phyloP scores from a whole-genome alignment of 2,113 vertebrate species.

The Synodontis membranacea region DNA sequence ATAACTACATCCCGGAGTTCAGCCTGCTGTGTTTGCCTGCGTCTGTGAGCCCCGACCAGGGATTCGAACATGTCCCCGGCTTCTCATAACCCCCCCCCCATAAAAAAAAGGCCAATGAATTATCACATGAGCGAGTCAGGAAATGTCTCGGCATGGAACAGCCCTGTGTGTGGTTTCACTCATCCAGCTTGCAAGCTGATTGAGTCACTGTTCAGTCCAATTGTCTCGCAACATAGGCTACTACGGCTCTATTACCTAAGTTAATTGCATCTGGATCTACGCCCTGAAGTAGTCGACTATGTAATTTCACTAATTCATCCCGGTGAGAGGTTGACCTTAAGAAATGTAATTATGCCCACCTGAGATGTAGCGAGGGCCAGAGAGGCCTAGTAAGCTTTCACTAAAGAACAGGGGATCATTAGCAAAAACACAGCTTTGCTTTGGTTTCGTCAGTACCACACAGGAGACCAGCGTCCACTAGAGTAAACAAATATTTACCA shows the following conservation, averaged over 20 bases:
- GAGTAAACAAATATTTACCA: constrained; percentile 45
- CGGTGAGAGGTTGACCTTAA: constrained; percentile 81
- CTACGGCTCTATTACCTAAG: constrained; percentile 74
- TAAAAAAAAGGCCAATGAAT: constrained; percentile 32
- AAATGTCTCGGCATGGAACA: constrained; percentile 42
- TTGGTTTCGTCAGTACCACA: constrained; percentile 54
- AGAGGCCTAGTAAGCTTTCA: constrained; percentile 73
- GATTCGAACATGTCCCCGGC: constrained; percentile 27
- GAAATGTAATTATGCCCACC: constrained; percentile 82
- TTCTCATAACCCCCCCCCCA: constrained; percentile 2
- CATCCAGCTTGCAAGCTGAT: constrained; percentile 50
- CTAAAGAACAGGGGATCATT: constrained; percentile 75
- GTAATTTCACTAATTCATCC: constrained; percentile 81
- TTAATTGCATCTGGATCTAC: constrained; percentile 78
- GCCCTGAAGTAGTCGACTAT: constrained; percentile 79
- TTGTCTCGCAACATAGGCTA: constrained; percentile 59
- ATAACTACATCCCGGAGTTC: constrained; percentile 59
- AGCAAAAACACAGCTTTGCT: constrained; percentile 75
- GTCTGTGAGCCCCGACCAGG: constrained; percentile 30
- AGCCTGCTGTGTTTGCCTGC: constrained; percentile 41
- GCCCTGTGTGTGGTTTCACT: constrained; percentile 48
- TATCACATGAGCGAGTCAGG: constrained; percentile 35
- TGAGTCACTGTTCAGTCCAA: constrained; percentile 57
- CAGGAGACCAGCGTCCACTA: constrained; percentile 40
- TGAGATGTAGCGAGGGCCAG: constrained; percentile 73